These are phyloP conservation scores for Rhincodon typus DNA, from an alignment of 2,797 vertebrate species.

Conservation along the genomic window DNA sequence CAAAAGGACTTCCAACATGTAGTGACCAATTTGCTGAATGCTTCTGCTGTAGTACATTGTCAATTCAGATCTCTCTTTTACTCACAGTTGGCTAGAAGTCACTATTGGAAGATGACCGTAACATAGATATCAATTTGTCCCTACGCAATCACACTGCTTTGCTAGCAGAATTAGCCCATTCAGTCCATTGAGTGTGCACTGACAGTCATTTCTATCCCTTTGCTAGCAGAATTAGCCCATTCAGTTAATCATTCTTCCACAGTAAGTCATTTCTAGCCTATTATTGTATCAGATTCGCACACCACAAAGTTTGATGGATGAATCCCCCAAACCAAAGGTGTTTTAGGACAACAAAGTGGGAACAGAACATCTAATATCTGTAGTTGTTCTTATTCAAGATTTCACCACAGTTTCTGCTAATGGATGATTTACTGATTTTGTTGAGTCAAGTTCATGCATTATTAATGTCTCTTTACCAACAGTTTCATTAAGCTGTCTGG, in stretches of 20 bases:
- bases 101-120: background rate
- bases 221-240: too few relatives aligned
- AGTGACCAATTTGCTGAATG: background rate
- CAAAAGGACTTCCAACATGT: background rate
- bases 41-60: background rate
- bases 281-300: background rate
- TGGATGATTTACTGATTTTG: background rate
- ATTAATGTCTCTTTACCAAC: background rate
- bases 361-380: too few relatives aligned
- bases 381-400: background rate
- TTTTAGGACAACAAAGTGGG: too few relatives aligned
- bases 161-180: background rate
- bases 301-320: background rate
- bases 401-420: background rate
- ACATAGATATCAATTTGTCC: background rate
- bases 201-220: too few relatives aligned
- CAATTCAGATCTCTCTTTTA: background rate
- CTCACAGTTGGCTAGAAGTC: background rate
- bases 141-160: background rate
- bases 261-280: background rate
- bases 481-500: background rate
- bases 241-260: background rate
- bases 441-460: background rate
- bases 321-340: background rate
- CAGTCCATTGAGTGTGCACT: too few relatives aligned